Percentiles rank a stretch among this genome's conserved stretches.
Evolutionary conservation across 2,888 invertebrate genomes (phyloP).

Genomic region (Branchellion lobata): DNA sequence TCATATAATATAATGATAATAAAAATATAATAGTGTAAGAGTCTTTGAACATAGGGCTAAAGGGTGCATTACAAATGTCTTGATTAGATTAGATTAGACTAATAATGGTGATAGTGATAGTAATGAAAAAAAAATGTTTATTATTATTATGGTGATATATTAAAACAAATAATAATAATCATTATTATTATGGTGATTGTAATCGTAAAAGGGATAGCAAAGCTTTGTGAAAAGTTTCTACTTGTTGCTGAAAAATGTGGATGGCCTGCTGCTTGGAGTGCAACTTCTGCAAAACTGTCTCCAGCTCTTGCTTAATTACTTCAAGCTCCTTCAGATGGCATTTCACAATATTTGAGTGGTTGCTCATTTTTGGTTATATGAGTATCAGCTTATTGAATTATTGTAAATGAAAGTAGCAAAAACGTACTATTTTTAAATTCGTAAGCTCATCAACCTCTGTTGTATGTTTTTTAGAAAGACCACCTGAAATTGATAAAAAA

Average conservation of each 20-base stretch:
- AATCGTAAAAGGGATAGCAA: background rate
- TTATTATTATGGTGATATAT: background rate
- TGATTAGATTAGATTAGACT: no score
- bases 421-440: no score
- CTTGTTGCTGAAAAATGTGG: slow-evolving; percentile 37
- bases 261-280: slow-evolving; percentile 35
- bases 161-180: slow-evolving; percentile 1
- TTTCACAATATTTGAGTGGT: no score
- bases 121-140: background rate
- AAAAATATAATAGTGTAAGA: background rate
- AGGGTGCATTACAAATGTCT: no score
- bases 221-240: no score
- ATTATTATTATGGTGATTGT: background rate
- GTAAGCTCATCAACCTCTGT: no score
- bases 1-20: background rate
- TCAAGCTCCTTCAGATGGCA: slow-evolving; percentile 29
- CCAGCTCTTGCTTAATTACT: slow-evolving; percentile 27
- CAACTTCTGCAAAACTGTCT: slow-evolving; percentile 2
- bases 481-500: no score
- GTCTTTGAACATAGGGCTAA: no score
- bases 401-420: no score
- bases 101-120: background rate
- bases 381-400: no score
- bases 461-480: no score
- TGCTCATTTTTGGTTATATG: no score